A percentile compares a stretch with the other conserved stretches of the same genome.
These are phyloP conservation scores for Podarcis cretensis DNA, from an alignment of 2,113 vertebrate species.

Conservation along the genomic window DNA sequence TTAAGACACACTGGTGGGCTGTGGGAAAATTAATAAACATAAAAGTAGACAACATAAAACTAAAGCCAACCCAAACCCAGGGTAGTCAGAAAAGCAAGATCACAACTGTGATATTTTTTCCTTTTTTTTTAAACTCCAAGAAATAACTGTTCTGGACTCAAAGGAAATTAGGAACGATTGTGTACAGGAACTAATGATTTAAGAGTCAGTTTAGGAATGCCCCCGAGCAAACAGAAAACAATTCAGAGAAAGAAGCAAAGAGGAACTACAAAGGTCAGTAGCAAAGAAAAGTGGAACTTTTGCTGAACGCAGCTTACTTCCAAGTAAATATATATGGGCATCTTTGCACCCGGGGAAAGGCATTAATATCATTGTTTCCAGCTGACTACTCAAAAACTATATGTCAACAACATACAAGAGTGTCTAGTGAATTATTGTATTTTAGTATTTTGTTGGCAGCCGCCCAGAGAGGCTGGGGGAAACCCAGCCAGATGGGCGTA, in stretches of 20 bases:
- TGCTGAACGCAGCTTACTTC: background rate
- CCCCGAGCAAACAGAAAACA: background rate
- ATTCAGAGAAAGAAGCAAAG: background rate
- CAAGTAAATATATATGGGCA: background rate
- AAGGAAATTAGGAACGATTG: background rate
- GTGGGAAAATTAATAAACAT: background rate
- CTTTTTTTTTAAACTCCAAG: background rate
- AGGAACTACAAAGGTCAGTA: background rate
- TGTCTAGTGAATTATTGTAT: no score
- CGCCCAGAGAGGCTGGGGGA: no score
- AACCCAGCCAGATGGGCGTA: no score
- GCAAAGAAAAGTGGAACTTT: background rate
- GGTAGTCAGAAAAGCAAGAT: background rate
- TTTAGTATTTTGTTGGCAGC: no score
- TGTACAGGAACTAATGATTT: background rate
- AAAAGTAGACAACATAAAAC: background rate
- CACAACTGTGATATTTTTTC: background rate
- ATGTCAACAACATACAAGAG: background rate
- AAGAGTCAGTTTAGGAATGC: background rate
- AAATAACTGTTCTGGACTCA: background rate
- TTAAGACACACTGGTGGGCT: background rate
- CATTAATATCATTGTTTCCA: background rate
- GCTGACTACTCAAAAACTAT: background rate
- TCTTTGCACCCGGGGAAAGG: background rate
- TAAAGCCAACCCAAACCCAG: background rate